A percentile compares a stretch with the other conserved stretches of the same genome.
Evolutionary conservation across 2,888 invertebrate genomes (phyloP).

Genomic region (Tetranychus piercei): DNA sequence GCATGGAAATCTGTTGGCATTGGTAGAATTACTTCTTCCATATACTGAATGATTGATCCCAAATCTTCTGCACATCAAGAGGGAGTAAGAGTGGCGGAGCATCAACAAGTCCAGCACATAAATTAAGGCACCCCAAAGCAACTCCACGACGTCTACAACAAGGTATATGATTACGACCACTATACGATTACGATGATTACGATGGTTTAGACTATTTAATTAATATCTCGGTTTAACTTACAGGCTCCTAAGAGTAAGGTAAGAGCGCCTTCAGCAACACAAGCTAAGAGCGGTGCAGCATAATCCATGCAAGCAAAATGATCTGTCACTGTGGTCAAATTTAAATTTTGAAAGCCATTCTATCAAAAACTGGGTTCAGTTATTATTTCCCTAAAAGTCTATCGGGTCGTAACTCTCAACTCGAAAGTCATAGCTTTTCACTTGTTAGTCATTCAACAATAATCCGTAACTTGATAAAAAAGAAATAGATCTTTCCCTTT

Average conservation of each 20-base stretch:
- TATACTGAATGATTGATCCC: conserved; percentile 25
- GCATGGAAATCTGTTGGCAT: conserved; percentile 57
- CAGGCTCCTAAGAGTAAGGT: conserved; percentile 44
- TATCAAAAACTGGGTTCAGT: too few relatives aligned
- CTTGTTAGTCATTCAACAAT: too few relatives aligned
- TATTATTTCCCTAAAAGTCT: too few relatives aligned
- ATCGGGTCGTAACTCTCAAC: too few relatives aligned
- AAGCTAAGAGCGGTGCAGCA: conserved; percentile 59
- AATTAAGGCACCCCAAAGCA: conserved; percentile 46
- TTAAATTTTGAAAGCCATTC: too few relatives aligned
- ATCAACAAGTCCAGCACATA: conserved; percentile 49
- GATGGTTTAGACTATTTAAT: conserved; percentile 46
- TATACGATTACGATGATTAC: too few relatives aligned
- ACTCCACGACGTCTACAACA: conserved; percentile 58
- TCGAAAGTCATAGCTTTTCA: too few relatives aligned
- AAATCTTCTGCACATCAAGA: conserved; percentile 34
- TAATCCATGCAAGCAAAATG: conserved; percentile 66
- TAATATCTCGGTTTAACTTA: conserved; percentile 48
- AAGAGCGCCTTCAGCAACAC: conserved; percentile 31
- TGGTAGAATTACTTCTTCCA: conserved; percentile 59
- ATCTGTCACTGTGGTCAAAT: conserved; percentile 39
- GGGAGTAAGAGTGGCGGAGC: conserved; percentile 40
- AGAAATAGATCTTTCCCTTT: too few relatives aligned
- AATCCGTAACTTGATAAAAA: too few relatives aligned
- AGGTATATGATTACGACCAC: conserved; percentile 52